These are phyloP conservation scores for Oxyruncus cristatus DNA, from an alignment of 2,113 vertebrate genomes.

Conservation along the genomic window DNA sequence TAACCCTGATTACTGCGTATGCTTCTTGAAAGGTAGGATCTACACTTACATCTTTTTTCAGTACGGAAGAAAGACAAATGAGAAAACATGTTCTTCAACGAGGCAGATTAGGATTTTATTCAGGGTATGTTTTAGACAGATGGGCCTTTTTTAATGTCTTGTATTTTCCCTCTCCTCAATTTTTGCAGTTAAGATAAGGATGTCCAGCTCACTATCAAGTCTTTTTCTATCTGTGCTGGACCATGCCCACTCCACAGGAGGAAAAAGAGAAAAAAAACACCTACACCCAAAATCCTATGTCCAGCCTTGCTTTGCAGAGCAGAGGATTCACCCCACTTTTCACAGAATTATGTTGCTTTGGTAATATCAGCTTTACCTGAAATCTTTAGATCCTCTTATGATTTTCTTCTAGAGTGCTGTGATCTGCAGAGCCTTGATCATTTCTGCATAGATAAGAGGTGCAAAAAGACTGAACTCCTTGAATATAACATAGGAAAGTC, in stretches of 20 bases:
- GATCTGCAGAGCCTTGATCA: neutral
- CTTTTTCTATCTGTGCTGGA: neutral
- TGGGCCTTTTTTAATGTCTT: neutral
- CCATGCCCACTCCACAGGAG: neutral
- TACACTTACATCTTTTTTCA: neutral
- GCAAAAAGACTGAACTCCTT: neutral
- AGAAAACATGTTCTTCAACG: neutral
- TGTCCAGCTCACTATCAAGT: fast-evolving
- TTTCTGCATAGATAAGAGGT: neutral
- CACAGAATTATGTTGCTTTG: neutral
- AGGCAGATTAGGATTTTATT: neutral
- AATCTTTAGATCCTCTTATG: neutral
- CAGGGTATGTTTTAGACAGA: neutral
- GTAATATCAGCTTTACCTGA: neutral
- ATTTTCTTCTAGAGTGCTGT: neutral
- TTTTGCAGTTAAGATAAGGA: neutral
- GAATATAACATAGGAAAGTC: neutral
- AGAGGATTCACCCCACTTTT: neutral
- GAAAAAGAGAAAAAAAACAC: neutral
- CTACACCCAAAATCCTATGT: neutral
- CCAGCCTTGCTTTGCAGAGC: neutral
- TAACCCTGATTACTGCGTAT: neutral
- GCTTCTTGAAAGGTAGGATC: neutral
- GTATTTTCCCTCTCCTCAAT: neutral
- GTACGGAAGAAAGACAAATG: neutral